These are phyloP conservation scores for Poecile atricapillus DNA, from an alignment of 2,113 vertebrate genomes.

Conservation along the genomic window DNA sequence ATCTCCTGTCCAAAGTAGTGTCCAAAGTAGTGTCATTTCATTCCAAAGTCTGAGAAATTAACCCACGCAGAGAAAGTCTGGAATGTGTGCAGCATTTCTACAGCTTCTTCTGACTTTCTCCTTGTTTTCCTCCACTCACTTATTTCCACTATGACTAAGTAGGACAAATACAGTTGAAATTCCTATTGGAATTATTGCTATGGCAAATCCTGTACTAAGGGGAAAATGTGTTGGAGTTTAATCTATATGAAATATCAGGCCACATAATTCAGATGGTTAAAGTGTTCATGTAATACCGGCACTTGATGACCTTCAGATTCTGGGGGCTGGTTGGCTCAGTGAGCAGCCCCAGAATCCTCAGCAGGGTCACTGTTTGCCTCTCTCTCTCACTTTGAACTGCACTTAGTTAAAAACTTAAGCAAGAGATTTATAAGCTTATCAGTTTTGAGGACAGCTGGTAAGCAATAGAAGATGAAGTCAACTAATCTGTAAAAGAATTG, in stretches of 20 bases:
- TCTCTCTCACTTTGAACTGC: background rate
- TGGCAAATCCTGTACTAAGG: background rate
- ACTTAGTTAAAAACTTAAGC: background rate
- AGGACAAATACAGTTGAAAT: background rate
- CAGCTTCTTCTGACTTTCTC: background rate
- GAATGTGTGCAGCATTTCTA: background rate
- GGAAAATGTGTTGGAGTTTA: background rate
- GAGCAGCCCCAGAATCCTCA: background rate
- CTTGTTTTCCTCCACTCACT: background rate
- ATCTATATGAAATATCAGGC: background rate
- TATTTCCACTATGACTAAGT: background rate
- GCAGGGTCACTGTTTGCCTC: background rate
- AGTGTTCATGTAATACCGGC: background rate
- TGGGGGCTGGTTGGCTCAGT: background rate
- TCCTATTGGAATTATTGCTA: background rate
- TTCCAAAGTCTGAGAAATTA: background rate
- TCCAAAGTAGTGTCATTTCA: background rate
- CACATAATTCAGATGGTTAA: background rate
- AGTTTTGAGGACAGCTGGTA: background rate
- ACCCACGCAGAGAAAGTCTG: background rate
- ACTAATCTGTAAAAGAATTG: background rate
- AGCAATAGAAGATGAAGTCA: background rate
- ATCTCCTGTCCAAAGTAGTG: background rate
- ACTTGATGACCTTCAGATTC: background rate
- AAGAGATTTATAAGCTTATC: background rate